These are phyloP conservation scores for Trinorchestia longiramus DNA, from an alignment of 1,140 invertebrate genomes.

Conservation along the genomic window DNA sequence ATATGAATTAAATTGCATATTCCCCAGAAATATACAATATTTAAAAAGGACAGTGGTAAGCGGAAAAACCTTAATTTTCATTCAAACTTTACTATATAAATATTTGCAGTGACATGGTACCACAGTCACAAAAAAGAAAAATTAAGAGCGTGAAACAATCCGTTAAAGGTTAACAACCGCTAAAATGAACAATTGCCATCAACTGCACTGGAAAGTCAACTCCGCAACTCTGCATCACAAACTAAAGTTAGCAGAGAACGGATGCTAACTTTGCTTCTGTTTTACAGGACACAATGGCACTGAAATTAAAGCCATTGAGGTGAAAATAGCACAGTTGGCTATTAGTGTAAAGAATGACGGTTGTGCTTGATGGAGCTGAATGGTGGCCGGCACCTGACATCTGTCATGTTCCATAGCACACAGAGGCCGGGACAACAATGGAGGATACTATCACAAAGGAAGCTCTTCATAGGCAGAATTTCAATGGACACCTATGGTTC, in stretches of 20 bases:
- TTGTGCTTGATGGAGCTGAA: conserved; percentile 1
- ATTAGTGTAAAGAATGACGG: background rate
- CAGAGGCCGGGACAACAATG: conserved; percentile 10
- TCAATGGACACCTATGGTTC: background rate
- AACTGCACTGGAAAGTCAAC: background rate
- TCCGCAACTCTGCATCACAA: too few species aligned
- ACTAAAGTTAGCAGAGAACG: background rate
- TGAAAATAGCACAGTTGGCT: conserved; percentile 25
- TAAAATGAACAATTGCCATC: background rate
- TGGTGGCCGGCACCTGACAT: background rate
- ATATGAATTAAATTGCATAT: too few species aligned
- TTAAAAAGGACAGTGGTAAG: too few species aligned
- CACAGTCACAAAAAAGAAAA: background rate
- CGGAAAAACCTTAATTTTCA: too few species aligned
- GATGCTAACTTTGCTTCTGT: background rate
- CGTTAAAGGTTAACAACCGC: background rate
- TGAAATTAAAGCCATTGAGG: conserved; percentile 2
- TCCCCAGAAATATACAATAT: too few species aligned
- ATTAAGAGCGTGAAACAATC: background rate
- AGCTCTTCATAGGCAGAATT: conserved; percentile 2
- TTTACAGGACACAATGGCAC: background rate
- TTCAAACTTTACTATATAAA: background rate
- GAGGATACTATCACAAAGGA: conserved; percentile 3
- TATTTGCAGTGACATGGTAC: background rate
- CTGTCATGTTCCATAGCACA: conserved; percentile 3